These are phyloP conservation scores for Alectoris magna DNA, from an alignment of 2,797 vertebrate species.

Conservation along the genomic window DNA sequence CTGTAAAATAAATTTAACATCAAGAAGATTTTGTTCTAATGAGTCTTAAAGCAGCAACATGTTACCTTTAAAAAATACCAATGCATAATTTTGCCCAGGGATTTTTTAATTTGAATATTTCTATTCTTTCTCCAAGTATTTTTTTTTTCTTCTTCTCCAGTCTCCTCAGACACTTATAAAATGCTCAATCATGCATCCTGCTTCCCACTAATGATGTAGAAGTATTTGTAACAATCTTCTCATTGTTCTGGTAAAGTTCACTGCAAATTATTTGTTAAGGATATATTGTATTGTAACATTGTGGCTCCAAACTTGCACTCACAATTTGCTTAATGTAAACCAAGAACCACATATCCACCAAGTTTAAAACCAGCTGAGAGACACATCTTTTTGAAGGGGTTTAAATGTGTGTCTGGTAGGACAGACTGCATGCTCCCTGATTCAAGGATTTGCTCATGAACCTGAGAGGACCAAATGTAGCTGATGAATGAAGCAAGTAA, in stretches of 20 bases:
- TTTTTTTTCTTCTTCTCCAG: neutral
- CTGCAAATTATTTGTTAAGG: neutral
- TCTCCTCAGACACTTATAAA: neutral
- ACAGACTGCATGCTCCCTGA: neutral
- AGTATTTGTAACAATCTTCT: neutral
- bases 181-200: neutral
- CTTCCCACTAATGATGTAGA: neutral
- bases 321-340: neutral
- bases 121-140: neutral
- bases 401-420: neutral
- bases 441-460: neutral
- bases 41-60: slow-evolving; percentile 40
- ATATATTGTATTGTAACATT: neutral
- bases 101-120: neutral
- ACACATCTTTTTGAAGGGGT: neutral
- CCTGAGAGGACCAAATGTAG: neutral
- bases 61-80: slow-evolving; percentile 42
- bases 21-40: slow-evolving; percentile 55
- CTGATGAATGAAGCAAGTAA: neutral
- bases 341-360: neutral
- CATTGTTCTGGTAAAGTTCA: neutral
- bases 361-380: neutral
- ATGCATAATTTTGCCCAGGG: neutral
- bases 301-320: neutral
- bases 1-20: slow-evolving; percentile 38